Base-by-base conservation (phyloP, 2,888 invertebrate genomes). In the Aquatica leii region DNA sequence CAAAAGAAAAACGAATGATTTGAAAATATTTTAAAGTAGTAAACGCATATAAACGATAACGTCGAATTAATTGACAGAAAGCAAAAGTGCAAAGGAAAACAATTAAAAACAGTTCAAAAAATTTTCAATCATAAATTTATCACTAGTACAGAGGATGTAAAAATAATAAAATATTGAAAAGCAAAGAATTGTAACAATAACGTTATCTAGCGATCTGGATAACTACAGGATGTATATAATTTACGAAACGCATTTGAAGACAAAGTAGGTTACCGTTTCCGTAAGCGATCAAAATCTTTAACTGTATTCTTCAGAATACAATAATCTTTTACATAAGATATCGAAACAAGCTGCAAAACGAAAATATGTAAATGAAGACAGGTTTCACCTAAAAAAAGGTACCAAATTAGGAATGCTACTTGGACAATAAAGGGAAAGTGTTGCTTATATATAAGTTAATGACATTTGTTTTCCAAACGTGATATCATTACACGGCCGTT, bases 231-330 rank as follows among this genome's bases (percentile, higher is more conserved):
- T 57, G 37, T 20, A 35, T 35, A 53, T 37, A 53, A 37, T 53
- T 53, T 40, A 35, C 37, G 20, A 18, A 43, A 43, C 46, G 55
- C 37, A 43, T 55, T 40, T 17, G 55, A 57, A 62, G 57, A 62
- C 57, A 40, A 62, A 62, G 62, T 62, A 62, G 62, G 62, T 62
- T 62, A 56, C 57, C 52, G 46, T 62, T 62, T 62, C 62, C 62
- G 62, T 58, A 57, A 62, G 52, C 57, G 57, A 49, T 55, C 3
- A 34, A 46, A 46, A 46, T 37, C 24, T 20, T 46, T 20, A 46
- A 43, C 41, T 46, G 21, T 24, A 24, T 24, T 24, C 6, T 24
- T 24, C 6, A 24, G 6, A 24, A 24, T 24, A 6, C 24, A 24
- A 24, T 24, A 24, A 24, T 24, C n/a, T n/a, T n/a, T n/a, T n/a